Conservation (phyloP, 1,140 invertebrate species). For the Macrobrachium rosenbergii region DNA sequence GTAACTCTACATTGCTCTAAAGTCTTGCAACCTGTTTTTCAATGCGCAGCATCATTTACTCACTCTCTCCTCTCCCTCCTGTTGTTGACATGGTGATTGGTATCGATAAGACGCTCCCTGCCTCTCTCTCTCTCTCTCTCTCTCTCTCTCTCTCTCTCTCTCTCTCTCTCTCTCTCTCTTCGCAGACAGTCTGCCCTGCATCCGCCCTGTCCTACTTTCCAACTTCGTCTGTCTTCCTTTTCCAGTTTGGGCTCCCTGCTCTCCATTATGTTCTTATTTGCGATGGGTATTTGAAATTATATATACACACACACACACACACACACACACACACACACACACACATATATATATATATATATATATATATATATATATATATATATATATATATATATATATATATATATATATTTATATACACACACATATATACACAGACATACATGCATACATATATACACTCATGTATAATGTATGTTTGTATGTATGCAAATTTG, state of each 20-base stretch:
- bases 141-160: conserved; percentile 3
- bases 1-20: no score
- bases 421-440: background rate
- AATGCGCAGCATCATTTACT: background rate
- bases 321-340: background rate
- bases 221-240: background rate
- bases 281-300: background rate
- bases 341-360: background rate
- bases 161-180: background rate
- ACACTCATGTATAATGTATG: background rate
- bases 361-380: background rate
- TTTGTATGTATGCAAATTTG: no score
- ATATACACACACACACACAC: background rate
- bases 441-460: background rate
- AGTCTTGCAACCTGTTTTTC: no score
- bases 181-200: background rate
- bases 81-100: no score
- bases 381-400: background rate
- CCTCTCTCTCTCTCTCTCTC: background rate
- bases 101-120: background rate
- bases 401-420: background rate
- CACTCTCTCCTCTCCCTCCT: background rate
- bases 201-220: background rate
- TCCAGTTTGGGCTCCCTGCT: background rate
- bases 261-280: background rate